These are phyloP conservation scores for Charaxes varanes DNA, from an alignment of 1,140 invertebrate species.

Conservation along the genomic window DNA sequence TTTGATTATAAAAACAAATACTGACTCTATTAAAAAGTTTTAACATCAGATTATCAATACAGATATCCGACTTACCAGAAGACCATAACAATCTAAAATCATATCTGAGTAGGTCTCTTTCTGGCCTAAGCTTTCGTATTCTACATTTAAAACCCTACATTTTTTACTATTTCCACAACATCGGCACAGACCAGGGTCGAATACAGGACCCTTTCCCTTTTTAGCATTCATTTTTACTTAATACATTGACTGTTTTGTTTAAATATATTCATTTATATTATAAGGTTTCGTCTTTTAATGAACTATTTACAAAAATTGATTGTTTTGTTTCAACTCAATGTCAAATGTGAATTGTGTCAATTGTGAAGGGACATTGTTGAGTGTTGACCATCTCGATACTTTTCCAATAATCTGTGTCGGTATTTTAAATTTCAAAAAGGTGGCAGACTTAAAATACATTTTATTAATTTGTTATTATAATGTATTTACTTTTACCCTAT, in stretches of 20 bases:
- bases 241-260: slow-evolving; percentile 2
- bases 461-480: too few species aligned
- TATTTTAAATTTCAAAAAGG: too few species aligned
- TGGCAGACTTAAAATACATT: too few species aligned
- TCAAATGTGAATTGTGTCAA: too few species aligned
- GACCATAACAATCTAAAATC: slow-evolving; percentile 58
- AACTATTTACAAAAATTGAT: not conserved
- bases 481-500: too few species aligned
- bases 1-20: too few species aligned
- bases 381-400: too few species aligned
- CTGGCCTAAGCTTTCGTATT: slow-evolving; percentile 45
- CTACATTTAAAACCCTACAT: slow-evolving; percentile 49
- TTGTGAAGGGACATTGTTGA: too few species aligned
- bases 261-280: not conserved
- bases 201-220: slow-evolving; percentile 40
- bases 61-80: slow-evolving; percentile 38
- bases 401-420: too few species aligned
- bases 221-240: slow-evolving; percentile 29
- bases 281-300: slow-evolving; percentile 2
- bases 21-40: too few species aligned
- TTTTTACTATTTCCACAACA: slow-evolving; percentile 56
- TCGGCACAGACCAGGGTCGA: slow-evolving; percentile 50
- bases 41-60: not conserved
- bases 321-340: too few species aligned
- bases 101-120: slow-evolving; percentile 61